A percentile compares a stretch with the other conserved stretches of the same genome.
These are phyloP conservation scores for Ciconia boyciana DNA, from an alignment of 2,113 vertebrate genomes.

Conservation along the genomic window DNA sequence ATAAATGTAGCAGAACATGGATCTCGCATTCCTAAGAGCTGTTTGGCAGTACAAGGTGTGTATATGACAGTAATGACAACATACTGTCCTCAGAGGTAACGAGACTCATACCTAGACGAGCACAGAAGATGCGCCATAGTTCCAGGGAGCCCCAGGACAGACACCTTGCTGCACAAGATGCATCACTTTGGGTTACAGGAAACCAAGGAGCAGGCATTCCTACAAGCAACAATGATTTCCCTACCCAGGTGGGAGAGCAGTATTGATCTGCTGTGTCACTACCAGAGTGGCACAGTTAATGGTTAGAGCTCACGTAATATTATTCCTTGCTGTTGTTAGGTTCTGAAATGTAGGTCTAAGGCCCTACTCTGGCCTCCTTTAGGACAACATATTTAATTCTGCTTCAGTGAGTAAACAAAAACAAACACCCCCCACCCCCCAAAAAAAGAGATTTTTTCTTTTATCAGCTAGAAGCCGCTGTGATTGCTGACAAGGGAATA, in stretches of 20 bases:
- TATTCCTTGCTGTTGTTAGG: neutral
- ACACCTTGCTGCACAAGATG: neutral
- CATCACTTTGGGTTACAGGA: neutral
- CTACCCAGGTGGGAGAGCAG: neutral
- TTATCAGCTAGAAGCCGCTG: neutral
- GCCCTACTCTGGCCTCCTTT: neutral
- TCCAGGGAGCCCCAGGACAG: neutral
- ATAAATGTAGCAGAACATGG: constrained; percentile 43
- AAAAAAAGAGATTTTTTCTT: neutral
- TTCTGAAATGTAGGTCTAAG: neutral
- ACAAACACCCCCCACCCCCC: too few species aligned
- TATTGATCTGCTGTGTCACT: neutral
- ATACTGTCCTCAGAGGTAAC: neutral
- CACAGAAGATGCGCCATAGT: neutral
- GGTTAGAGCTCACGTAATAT: neutral
- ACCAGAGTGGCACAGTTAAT: neutral
- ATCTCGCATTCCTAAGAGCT: constrained; percentile 19
- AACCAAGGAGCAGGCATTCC: neutral
- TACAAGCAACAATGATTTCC: neutral
- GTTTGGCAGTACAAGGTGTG: constrained; percentile 30
- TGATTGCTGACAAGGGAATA: neutral
- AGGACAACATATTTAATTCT: neutral
- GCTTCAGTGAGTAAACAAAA: neutral
- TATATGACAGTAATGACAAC: constrained; percentile 25
- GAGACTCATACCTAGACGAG: neutral